Conservation (phyloP, 2,888 invertebrate species). For the Cosmia trapezina region DNA sequence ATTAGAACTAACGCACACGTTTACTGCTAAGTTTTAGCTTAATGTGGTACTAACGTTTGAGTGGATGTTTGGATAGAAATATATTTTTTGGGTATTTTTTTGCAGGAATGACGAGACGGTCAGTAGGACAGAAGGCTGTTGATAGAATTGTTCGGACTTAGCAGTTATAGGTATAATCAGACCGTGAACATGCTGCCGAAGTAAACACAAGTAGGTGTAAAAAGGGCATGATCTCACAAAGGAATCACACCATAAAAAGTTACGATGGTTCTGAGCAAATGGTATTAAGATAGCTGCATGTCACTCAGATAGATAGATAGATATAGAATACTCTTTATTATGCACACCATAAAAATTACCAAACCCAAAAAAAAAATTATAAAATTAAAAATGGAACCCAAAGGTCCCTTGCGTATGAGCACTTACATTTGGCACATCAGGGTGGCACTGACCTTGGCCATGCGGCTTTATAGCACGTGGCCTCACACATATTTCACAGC, state of each 20-base stretch:
- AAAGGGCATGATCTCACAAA: not conserved
- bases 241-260: not conserved
- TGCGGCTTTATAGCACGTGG: not conserved
- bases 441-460: constrained; percentile 10
- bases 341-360: too few relatives aligned
- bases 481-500: constrained; percentile 1
- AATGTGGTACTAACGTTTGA: constrained; percentile 55
- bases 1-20: constrained; percentile 68
- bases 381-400: too few relatives aligned
- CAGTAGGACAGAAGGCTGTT: not conserved
- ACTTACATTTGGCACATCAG: constrained; percentile 5
- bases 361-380: too few relatives aligned
- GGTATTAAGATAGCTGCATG: not conserved
- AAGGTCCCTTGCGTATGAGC: not conserved
- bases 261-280: not conserved
- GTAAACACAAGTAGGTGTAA: not conserved
- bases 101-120: not conserved
- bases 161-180: not conserved
- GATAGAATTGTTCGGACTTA: not conserved
- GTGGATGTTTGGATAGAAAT: constrained; percentile 30
- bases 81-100: constrained; percentile 35
- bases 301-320: too few relatives aligned
- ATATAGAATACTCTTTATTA: too few relatives aligned
- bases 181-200: not conserved
- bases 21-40: constrained; percentile 68